Percentiles rank a stretch among this genome's conserved stretches.
Evolutionary conservation across 2,888 invertebrate genomes (phyloP).

Genomic region (Lasius platythorax): DNA sequence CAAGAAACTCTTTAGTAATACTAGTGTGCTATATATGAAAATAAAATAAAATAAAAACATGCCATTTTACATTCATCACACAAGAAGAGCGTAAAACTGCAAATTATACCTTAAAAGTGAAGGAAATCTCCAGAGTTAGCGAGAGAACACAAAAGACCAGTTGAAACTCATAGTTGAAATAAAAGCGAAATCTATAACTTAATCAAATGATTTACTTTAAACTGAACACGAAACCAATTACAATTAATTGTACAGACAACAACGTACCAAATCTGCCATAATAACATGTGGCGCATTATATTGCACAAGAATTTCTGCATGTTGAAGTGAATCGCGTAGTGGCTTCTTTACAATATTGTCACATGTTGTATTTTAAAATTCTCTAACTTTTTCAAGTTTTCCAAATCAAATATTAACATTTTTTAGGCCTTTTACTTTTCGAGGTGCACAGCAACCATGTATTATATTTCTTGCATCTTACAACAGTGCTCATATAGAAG

Average conservation of each 20-base stretch:
- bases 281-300: neutral
- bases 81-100: no score
- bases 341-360: no score
- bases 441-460: no score
- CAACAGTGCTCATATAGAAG: no score
- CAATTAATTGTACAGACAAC: neutral
- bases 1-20: neutral
- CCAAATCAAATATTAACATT: no score
- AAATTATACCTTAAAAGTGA: no score
- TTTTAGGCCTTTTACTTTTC: no score
- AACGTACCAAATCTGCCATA: neutral
- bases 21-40: neutral
- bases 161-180: neutral
- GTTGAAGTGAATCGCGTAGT: neutral
- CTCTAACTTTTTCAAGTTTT: no score
- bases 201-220: neutral
- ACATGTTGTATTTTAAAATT: no score
- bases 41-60: neutral
- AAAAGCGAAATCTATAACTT: neutral
- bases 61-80: no score
- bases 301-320: neutral
- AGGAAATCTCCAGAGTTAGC: neutral
- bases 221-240: neutral
- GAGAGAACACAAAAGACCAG: neutral
- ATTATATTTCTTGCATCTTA: no score